These are phyloP conservation scores for Harpegnathos saltator DNA, from an alignment of 1,140 invertebrate genomes.

Conservation along the genomic window DNA sequence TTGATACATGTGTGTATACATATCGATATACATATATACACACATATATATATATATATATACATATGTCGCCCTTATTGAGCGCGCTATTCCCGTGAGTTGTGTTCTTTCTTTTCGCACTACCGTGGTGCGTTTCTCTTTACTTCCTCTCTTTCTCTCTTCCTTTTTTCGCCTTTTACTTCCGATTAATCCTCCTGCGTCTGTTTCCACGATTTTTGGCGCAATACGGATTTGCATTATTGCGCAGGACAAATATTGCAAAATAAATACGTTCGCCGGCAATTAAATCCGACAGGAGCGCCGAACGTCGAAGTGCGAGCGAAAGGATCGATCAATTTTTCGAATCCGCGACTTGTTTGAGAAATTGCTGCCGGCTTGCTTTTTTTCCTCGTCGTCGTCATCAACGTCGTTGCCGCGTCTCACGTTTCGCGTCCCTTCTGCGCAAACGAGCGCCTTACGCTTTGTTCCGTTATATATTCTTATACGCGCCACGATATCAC, in stretches of 20 bases:
- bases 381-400: background rate
- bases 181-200: background rate
- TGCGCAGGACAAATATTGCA: constrained; percentile 6
- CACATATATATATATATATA: too few species aligned
- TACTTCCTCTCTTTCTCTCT: background rate
- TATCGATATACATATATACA: too few species aligned
- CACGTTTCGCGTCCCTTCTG: background rate
- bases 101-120: too few species aligned
- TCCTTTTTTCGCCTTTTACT: background rate
- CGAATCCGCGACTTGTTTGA: constrained; percentile 11
- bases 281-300: constrained; percentile 1
- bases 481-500: background rate
- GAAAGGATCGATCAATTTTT: constrained; percentile 19
- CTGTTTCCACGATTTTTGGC: constrained; percentile 10
- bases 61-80: too few species aligned
- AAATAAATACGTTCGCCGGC: constrained; percentile 20
- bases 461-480: background rate
- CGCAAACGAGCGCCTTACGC: background rate
- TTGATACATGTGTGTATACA: background rate
- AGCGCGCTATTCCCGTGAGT: too few species aligned
- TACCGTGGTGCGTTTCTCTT: too few species aligned
- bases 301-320: constrained; percentile 10
- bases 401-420: background rate
- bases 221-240: background rate
- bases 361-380: constrained; percentile 1